phyloP scores from a whole-genome alignment of 2,888 invertebrate species.

The Coronaproctus castanopsis region DNA sequence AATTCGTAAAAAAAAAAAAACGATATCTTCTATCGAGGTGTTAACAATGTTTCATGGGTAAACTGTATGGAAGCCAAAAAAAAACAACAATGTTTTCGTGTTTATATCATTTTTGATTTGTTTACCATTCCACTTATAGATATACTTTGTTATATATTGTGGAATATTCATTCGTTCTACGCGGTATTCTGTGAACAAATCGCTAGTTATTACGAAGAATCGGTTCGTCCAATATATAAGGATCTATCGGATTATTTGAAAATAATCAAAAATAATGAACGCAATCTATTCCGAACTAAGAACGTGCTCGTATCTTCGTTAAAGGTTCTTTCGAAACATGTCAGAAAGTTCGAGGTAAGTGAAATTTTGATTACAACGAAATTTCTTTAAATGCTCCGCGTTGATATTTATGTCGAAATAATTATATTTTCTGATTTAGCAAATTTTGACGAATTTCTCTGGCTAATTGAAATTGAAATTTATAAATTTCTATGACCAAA shows the following conservation, averaged over 20 bases:
- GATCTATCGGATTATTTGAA: constrained; percentile 82
- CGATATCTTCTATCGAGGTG: no score
- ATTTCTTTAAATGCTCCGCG: no score
- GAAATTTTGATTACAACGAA: no score
- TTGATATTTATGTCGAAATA: no score
- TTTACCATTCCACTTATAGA: constrained; percentile 28
- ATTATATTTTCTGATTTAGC: no score
- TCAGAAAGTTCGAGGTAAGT: constrained; percentile 58
- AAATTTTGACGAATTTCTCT: background rate
- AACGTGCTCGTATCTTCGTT: constrained; percentile 75
- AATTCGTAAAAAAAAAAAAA: no score
- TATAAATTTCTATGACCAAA: background rate
- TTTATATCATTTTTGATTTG: no score
- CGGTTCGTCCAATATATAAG: constrained; percentile 69
- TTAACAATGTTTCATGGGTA: no score
- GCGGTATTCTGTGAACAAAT: constrained; percentile 52
- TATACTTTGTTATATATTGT: constrained; percentile 43
- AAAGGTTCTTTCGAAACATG: constrained; percentile 62
- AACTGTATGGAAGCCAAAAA: no score
- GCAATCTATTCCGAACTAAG: constrained; percentile 83
- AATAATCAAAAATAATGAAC: constrained; percentile 84
- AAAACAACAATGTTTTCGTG: no score
- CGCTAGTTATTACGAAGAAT: constrained; percentile 38
- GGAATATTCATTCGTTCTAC: constrained; percentile 71
- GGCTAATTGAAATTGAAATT: no score